Base-by-base conservation (phyloP, 1,140 invertebrate species). In the Apocrypta bakeri region DNA sequence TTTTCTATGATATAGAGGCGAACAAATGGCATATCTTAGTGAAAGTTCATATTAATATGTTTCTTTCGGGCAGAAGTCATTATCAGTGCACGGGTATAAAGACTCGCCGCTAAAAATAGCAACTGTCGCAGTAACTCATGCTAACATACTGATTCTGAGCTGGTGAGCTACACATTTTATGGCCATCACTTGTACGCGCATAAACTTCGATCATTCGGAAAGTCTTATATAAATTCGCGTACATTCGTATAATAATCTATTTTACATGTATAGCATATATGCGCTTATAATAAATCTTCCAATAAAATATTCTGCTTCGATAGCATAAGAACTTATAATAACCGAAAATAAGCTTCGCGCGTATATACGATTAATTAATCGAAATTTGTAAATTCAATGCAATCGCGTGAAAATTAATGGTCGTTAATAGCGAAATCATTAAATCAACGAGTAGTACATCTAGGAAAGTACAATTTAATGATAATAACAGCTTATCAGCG, bases 41-140 rank as follows among this genome's bases (percentile, higher is more conserved):
- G 69, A 79, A 79, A 80, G 69, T 80, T n/a, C 21, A 33, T 37
- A 73, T 40, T 31, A 42, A 64, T 80, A 73, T 73, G 56, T 80
- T 73, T 61, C 21, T 8, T 27, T 21, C 17, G 12, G 63, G 4
- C 29, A 33, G 64, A 63, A 31, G 61, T 73, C 33, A 80, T 80
- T 73, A 80, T 72, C 56, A 61, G 14, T 21, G 1, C 48, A 37
- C 33, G 33, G 33, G 3, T 37, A 4, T 64, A 72, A 29, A n/a
- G 29, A 69, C 4, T 71, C 25, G 71, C 40, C 9, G n/a, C 68
- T 72, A 56, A 48, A 79, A 79, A 72, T 79, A 79, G 4, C 9
- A 11, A 27, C 27, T 66, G 24, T 66, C 63, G 63, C 25, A 66
- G 63, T 66, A 66, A 66, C 25, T 56, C 48, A 56, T 48, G 21